phyloP scores from a whole-genome alignment of 1,140 invertebrate species.

The Ceratina japonica region DNA sequence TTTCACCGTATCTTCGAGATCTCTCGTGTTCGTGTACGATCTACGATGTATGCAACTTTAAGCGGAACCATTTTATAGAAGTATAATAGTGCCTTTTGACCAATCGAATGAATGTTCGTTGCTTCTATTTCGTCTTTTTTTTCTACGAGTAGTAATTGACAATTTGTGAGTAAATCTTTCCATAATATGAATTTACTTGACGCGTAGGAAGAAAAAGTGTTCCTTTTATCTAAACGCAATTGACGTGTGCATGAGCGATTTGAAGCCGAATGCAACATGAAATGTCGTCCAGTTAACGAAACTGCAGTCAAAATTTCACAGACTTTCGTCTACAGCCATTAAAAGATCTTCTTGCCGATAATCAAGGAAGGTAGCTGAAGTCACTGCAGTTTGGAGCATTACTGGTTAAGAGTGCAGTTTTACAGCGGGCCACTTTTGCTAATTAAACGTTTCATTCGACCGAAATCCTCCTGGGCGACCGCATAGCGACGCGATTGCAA shows the following conservation, averaged over 20 bases:
- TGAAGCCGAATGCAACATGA: neutral
- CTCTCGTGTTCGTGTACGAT: neutral
- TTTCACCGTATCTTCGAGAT: constrained; percentile 1
- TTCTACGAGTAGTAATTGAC: too few relatives aligned
- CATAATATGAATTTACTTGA: neutral
- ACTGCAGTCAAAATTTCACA: neutral
- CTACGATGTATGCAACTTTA: neutral
- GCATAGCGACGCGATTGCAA: neutral
- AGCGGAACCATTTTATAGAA: neutral
- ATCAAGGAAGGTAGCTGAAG: constrained; percentile 5
- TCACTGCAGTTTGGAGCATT: neutral
- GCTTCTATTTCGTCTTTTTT: too few relatives aligned
- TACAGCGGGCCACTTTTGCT: constrained; percentile 2
- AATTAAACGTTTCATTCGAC: constrained; percentile 17
- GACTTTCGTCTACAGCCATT: neutral
- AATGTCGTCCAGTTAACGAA: too few relatives aligned
- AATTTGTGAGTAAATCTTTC: neutral
- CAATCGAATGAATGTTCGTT: too few relatives aligned
- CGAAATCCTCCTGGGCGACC: neutral
- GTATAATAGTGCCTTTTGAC: too few relatives aligned
- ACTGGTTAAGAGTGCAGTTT: neutral
- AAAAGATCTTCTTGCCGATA: neutral
- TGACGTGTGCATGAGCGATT: too few relatives aligned
- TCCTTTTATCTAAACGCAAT: too few relatives aligned
- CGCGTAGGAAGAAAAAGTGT: neutral